A percentile compares a stretch with the other conserved stretches of the same genome.
These are phyloP conservation scores for Chirona hameri DNA, from an alignment of 2,888 invertebrate genomes.

Conservation along the genomic window DNA sequence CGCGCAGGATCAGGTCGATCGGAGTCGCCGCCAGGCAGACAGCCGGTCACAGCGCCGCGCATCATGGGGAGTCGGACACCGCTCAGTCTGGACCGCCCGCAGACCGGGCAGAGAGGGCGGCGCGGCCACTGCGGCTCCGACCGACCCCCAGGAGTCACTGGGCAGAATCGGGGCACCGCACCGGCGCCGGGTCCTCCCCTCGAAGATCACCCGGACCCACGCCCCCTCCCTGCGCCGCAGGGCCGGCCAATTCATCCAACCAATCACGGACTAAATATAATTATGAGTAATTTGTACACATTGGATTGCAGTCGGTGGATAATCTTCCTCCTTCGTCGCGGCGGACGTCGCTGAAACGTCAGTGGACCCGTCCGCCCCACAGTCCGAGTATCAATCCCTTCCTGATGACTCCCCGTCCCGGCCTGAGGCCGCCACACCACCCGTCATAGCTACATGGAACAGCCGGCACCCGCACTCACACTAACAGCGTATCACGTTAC, in stretches of 20 bases:
- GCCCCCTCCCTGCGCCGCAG: neutral
- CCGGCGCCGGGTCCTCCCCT: neutral
- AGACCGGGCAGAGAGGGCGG: neutral
- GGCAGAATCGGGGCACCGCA: neutral
- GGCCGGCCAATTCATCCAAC: neutral
- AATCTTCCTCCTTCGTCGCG: neutral
- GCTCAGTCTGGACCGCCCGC: too few relatives aligned
- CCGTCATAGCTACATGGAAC: neutral
- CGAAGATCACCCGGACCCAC: neutral
- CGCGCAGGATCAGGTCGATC: too few relatives aligned
- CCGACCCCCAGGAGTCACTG: neutral
- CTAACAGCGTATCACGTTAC: neutral
- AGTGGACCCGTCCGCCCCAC: neutral
- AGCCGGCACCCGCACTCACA: neutral
- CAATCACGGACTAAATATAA: neutral
- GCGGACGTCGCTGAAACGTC: neutral
- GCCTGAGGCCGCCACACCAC: neutral
- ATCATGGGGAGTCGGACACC: too few relatives aligned
- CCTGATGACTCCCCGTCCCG: neutral
- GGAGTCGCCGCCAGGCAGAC: too few relatives aligned
- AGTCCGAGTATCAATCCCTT: neutral
- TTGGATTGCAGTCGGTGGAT: neutral
- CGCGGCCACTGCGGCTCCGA: neutral
- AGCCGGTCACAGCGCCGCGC: too few relatives aligned
- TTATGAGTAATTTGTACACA: constrained; percentile 24